Percentiles rank a stretch among this genome's conserved stretches.
phyloP scores from a whole-genome alignment of 2,113 vertebrate genomes.

The Emberiza fucata region DNA sequence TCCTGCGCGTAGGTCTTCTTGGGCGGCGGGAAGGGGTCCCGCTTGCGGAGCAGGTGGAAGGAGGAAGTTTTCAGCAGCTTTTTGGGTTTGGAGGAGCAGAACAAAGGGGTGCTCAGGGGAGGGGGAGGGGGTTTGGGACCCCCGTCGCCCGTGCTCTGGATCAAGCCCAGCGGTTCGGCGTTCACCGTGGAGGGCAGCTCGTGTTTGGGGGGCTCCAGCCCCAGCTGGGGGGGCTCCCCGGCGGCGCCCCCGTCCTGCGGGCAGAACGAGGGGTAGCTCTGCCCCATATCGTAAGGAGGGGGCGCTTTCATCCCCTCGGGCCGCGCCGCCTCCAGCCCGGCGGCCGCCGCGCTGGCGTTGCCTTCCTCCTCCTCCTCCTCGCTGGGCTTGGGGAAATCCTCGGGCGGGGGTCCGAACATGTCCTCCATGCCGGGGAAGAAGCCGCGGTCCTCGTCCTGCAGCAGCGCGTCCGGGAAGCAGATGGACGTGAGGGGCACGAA shows the following conservation, averaged over 20 bases:
- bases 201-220: conserved; percentile 84
- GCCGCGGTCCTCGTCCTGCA: conserved; percentile 89
- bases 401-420: conserved; percentile 84
- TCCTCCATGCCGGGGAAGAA: conserved; percentile 97
- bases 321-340: conserved; percentile 19
- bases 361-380: conserved; percentile 69
- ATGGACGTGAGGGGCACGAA: conserved; percentile 93
- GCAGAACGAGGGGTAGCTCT: conserved; percentile 79
- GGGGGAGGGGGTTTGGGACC: conserved; percentile 74
- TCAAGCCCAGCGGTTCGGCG: conserved; percentile 87
- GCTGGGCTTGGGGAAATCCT: conserved; percentile 81
- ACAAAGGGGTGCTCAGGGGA: conserved; percentile 69
- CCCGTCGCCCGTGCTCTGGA: conserved; percentile 73
- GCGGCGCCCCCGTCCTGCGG: conserved; percentile 68
- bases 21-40: conserved; percentile 84
- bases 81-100: conserved; percentile 92
- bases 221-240: background rate
- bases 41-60: conserved; percentile 88
- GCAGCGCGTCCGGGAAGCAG: conserved; percentile 91
- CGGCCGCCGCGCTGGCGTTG: background rate
- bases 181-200: conserved; percentile 93
- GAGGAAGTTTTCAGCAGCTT: conserved; percentile 92
- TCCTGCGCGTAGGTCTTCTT: conserved; percentile 94
- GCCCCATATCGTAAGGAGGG: conserved; percentile 74
- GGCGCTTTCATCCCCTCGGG: conserved; percentile 37